phyloP scores from a whole-genome alignment of 2,888 invertebrate genomes.

The Busseola fusca region DNA sequence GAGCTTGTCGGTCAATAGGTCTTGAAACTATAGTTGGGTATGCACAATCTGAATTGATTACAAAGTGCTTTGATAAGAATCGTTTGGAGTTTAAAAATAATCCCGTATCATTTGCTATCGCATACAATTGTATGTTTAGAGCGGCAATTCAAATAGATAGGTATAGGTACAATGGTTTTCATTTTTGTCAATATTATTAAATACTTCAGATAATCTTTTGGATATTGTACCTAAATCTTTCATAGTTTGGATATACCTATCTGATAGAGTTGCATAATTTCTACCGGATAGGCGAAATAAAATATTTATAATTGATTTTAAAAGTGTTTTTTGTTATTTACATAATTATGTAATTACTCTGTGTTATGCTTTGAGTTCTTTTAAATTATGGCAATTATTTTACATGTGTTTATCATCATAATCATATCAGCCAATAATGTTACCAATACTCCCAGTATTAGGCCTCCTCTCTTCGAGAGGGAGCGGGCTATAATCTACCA shows the following conservation, averaged over 20 bases:
- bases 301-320: conserved; percentile 1
- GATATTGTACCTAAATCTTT: background rate
- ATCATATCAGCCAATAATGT: no score
- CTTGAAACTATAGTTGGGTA: conserved; percentile 24
- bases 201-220: background rate
- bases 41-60: conserved; percentile 8
- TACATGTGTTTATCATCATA: conserved; percentile 12
- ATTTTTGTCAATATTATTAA: background rate
- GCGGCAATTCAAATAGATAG: background rate
- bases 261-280: background rate
- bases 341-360: conserved; percentile 1
- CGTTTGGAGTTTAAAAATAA: conserved; percentile 6
- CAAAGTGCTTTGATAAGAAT: background rate
- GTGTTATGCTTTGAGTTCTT: background rate
- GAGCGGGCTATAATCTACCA: no score
- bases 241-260: background rate
- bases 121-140: background rate
- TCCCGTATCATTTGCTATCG: background rate
- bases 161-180: background rate
- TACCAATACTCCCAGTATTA: no score
- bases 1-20: conserved; percentile 54
- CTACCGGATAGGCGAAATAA: background rate
- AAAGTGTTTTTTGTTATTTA: conserved; percentile 1
- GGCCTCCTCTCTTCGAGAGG: no score
- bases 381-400: conserved; percentile 22